Base-by-base conservation (phyloP, 2,797 vertebrate species). In the Phoxinus dragarum region DNA sequence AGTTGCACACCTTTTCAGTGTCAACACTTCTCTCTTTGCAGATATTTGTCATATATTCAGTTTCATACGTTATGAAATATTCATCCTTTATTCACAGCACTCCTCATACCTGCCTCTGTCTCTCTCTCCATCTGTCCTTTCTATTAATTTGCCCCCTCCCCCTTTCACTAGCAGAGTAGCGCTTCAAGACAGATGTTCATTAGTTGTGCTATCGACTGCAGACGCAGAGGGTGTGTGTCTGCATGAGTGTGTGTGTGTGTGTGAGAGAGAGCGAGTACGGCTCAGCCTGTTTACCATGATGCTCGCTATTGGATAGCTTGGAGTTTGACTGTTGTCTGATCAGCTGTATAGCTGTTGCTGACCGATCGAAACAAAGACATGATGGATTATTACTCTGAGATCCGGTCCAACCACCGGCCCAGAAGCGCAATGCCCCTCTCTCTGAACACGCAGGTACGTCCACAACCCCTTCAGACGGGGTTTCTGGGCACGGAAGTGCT, bases 381-480 rank as follows among this genome's bases (percentile, higher is more conserved):
- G 90, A 71, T 90, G 80, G 89, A 91, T 42, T 87, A 84, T 81
- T 88, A 89, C 80, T 72, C 84, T 66, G 89, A 89, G 83, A 59
- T 85, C 61, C 82, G 68, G 68, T 59, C 49, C 12, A 85, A 72
- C 42, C 89, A 88, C 84, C 88, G 89, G 23, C 85, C 87, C n/a
- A 79, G 49, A 67, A 87, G 86, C 7, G 86, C 88, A 1, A 72
- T 88, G 86, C 80, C 90, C 59, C 73, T 88, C 81, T 81, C 88
- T 64, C 12, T 89, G 82, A 73, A 82, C 31, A 44, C 49, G 10
- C 87, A 91, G 89, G 90, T 91, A 88, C 16, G 88, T 34, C 19
- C 42, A 34, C 40, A 4, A 49, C 38, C 21, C 78, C 12, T 16
- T 81, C 64, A 34, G 16, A 36, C n/a, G 17, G 56, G 40, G 66